These are phyloP conservation scores for Orius insidiosus DNA, from an alignment of 1,140 invertebrate genomes.

Conservation along the genomic window DNA sequence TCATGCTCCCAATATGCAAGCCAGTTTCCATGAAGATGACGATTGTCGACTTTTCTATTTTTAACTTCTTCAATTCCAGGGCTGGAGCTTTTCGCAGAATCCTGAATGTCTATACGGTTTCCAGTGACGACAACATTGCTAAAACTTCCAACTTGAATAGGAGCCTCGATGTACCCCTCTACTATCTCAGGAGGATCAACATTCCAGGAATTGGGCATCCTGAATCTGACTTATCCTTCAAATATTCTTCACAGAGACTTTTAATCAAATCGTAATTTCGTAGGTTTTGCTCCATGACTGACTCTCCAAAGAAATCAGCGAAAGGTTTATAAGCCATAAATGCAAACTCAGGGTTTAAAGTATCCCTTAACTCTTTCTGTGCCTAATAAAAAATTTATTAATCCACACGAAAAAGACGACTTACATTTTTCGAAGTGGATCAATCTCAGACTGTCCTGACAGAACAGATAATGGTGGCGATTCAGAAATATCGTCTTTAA, in stretches of 20 bases:
- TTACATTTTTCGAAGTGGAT: not conserved
- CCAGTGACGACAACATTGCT: conserved; percentile 64
- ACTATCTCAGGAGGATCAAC: conserved; percentile 10
- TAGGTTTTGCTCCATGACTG: conserved; percentile 47
- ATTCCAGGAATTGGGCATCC: conserved; percentile 4
- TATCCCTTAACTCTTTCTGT: conserved; percentile 56
- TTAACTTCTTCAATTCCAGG: conserved; percentile 13
- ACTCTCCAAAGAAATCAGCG: conserved; percentile 42
- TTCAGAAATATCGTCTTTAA: conserved; percentile 14
- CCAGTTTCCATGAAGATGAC: conserved; percentile 87
- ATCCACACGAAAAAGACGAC: not conserved
- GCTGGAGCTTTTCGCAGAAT: conserved; percentile 4
- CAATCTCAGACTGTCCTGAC: not conserved
- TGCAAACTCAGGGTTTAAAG: conserved; percentile 71
- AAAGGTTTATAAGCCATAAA: conserved; percentile 67
- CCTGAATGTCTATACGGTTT: conserved; percentile 55
- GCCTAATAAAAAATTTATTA: conserved; percentile 29
- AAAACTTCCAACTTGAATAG: conserved; percentile 39
- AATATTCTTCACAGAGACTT: conserved; percentile 51
- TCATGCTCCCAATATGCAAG: conserved; percentile 95
- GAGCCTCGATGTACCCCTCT: conserved; percentile 4
- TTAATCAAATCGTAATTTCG: conserved; percentile 62
- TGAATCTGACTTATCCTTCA: not conserved
- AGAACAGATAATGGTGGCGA: conserved; percentile 10
- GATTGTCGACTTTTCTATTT: conserved; percentile 19